Conservation (phyloP, 2,113 vertebrate species). For the Rhynchomys soricoides region DNA sequence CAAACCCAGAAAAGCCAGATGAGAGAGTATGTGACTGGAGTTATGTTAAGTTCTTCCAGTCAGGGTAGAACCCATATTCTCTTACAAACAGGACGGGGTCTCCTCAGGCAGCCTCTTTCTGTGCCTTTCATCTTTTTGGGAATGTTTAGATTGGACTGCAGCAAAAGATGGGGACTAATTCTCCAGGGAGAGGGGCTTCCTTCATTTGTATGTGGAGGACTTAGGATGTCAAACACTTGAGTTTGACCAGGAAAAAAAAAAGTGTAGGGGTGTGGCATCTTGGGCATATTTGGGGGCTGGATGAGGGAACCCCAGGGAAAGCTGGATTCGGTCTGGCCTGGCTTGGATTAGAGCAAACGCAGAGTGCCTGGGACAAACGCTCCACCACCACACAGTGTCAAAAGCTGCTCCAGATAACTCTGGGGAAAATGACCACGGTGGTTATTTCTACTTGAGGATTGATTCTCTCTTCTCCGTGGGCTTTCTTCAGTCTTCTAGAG, state of each 20-base stretch:
- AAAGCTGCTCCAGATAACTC: neutral
- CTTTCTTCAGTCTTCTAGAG: neutral
- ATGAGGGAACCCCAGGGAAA: neutral
- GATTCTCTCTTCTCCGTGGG: neutral
- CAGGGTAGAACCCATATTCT: neutral
- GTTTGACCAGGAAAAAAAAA: neutral
- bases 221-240: neutral
- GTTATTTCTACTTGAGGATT: neutral
- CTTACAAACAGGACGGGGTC: neutral
- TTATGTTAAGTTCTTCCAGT: conserved; percentile 6
- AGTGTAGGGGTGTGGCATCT: neutral
- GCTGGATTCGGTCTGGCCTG: neutral
- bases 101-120: neutral
- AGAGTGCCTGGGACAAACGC: neutral
- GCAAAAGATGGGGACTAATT: neutral
- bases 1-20: neutral
- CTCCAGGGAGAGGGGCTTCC: neutral
- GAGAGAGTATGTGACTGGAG: neutral
- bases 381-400: neutral
- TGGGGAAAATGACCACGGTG: neutral
- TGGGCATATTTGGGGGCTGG: neutral
- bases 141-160: neutral
- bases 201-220: neutral
- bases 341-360: neutral
- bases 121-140: neutral